phyloP scores from a whole-genome alignment of 2,797 vertebrate genomes.

The Crenuchus spilurus region DNA sequence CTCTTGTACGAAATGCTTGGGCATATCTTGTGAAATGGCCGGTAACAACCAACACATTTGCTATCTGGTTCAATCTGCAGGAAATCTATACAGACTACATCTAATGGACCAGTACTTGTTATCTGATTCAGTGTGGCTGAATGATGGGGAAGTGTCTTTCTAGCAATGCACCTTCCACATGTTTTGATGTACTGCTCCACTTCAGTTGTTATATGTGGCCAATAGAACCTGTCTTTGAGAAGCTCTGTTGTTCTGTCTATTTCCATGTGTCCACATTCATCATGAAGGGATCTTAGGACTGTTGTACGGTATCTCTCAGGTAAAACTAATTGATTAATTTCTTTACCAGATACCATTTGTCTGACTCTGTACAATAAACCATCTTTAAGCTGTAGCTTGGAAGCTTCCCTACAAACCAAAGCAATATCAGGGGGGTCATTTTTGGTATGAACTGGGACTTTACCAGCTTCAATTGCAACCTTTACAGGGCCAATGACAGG shows the following conservation, averaged over 20 bases:
- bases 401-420: background rate
- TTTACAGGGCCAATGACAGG: background rate
- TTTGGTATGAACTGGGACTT: background rate
- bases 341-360: background rate
- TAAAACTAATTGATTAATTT: background rate
- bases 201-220: background rate
- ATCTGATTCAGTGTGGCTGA: background rate
- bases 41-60: background rate
- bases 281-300: background rate
- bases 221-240: background rate
- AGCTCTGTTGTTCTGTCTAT: background rate
- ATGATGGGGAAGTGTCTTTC: background rate
- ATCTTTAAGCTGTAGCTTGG: background rate
- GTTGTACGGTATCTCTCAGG: background rate
- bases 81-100: constrained; percentile 1
- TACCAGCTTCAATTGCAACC: background rate
- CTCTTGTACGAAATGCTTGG: background rate
- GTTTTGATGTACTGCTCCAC: background rate
- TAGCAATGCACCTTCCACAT: background rate
- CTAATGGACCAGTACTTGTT: background rate
- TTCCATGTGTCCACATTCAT: background rate
- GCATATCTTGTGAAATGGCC: constrained; percentile 7
- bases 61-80: background rate
- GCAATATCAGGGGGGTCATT: background rate
- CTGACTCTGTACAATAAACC: background rate